A percentile compares a stretch with the other conserved stretches of the same genome.
Evolutionary conservation across 2,797 vertebrate genomes (phyloP).

Genomic region (Helostoma temminkii): DNA sequence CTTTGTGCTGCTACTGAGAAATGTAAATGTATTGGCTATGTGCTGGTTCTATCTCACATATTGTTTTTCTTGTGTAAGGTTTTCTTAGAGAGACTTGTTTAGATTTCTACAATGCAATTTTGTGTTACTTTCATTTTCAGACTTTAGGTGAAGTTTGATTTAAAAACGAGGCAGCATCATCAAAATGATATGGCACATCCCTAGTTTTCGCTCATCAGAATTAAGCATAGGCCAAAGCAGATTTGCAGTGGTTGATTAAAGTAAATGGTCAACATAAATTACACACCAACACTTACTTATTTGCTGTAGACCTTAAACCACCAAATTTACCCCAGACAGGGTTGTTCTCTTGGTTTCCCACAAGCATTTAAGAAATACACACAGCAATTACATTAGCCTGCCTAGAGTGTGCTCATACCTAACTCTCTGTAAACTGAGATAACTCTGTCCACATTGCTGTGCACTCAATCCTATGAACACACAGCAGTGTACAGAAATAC

Average conservation of each 20-base stretch:
- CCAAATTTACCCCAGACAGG: background rate
- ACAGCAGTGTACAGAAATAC: background rate
- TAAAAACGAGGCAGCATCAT: too few species aligned
- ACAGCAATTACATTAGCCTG: background rate
- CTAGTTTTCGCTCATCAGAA: background rate
- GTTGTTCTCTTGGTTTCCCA: background rate
- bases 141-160: too few species aligned
- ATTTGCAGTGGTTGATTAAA: background rate
- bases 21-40: conserved; percentile 12
- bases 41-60: background rate
- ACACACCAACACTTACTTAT: background rate
- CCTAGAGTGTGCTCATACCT: background rate
- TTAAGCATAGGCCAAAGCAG: background rate
- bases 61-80: background rate
- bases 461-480: background rate
- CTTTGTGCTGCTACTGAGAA: conserved; percentile 11
- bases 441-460: background rate
- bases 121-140: too few species aligned
- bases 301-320: background rate
- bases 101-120: too few species aligned
- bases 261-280: background rate
- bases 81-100: conserved; percentile 1
- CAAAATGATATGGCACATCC: too few species aligned
- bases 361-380: background rate
- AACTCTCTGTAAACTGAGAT: background rate